These are phyloP conservation scores for Heteronetta atricapilla DNA, from an alignment of 2,113 vertebrate species.

Conservation along the genomic window DNA sequence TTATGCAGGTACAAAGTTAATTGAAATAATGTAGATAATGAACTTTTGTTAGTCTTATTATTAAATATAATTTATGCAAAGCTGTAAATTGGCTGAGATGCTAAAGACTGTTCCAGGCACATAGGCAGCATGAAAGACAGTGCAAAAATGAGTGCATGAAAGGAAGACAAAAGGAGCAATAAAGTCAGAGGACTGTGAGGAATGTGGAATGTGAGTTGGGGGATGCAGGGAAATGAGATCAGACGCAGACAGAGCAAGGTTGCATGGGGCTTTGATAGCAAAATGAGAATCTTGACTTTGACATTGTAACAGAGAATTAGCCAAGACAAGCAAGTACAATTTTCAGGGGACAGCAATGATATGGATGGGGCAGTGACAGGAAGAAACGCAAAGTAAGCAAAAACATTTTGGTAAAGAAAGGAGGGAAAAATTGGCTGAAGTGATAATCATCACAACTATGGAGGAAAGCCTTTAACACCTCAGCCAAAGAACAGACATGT, in stretches of 20 bases:
- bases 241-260: constrained; percentile 26
- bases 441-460: neutral
- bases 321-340: neutral
- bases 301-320: neutral
- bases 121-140: constrained; percentile 72
- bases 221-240: constrained; percentile 28
- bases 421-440: neutral
- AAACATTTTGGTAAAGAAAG: neutral
- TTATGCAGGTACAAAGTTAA: constrained; percentile 64
- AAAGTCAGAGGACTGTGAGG: constrained; percentile 70
- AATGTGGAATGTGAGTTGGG: constrained; percentile 66
- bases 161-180: constrained; percentile 71
- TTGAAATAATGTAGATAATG: constrained; percentile 72
- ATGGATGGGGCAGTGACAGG: neutral
- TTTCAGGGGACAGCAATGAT: neutral
- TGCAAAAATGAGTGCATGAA: constrained; percentile 69
- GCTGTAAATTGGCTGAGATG: constrained; percentile 70
- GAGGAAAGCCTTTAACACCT: neutral
- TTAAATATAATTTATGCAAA: constrained; percentile 75
- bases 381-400: neutral
- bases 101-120: constrained; percentile 71
- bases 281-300: constrained; percentile 40
- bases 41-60: constrained; percentile 72
- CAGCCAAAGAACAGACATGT: neutral
- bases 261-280: neutral